Conservation (phyloP, 30 jellyfish, hydroid and myxozoan species). For the Hydractinia echinata region DNA sequence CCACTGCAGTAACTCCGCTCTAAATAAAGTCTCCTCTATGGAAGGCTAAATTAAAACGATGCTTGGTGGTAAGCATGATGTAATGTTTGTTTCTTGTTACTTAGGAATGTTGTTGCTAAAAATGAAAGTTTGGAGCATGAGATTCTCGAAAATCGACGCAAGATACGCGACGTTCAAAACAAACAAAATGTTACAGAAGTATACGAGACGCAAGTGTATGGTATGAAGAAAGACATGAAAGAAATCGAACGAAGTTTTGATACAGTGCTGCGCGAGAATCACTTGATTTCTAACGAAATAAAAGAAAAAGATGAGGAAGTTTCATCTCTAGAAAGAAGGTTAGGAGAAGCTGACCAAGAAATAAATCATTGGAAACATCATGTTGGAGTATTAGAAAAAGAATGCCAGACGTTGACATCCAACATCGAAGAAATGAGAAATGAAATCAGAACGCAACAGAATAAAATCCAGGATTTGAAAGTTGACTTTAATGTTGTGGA, state of each 20-base stretch:
- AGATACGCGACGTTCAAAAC: constrained; percentile 28
- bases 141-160: constrained; percentile 28
- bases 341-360: constrained; percentile 15
- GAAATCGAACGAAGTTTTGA: neutral
- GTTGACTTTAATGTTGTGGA: neutral
- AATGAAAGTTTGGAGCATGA: constrained; percentile 38
- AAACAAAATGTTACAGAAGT: constrained; percentile 31
- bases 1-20: too few species aligned
- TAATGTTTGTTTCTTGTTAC: neutral
- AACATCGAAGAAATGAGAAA: neutral
- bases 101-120: constrained; percentile 26
- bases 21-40: neutral
- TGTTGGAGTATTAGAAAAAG: constrained; percentile 28
- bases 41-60: neutral
- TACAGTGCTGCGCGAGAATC: constrained; percentile 7
- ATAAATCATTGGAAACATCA: constrained; percentile 28
- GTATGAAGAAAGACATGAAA: neutral
- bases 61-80: neutral
- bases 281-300: neutral
- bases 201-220: constrained; percentile 14
- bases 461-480: neutral
- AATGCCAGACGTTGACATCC: constrained; percentile 25
- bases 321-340: neutral
- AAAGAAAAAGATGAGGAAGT: constrained; percentile 1
- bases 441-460: neutral